A percentile compares a stretch with the other conserved stretches of the same genome.
These are phyloP conservation scores for Hydrolagus affinis DNA, from an alignment of 2,113 vertebrate genomes.

Conservation along the genomic window DNA sequence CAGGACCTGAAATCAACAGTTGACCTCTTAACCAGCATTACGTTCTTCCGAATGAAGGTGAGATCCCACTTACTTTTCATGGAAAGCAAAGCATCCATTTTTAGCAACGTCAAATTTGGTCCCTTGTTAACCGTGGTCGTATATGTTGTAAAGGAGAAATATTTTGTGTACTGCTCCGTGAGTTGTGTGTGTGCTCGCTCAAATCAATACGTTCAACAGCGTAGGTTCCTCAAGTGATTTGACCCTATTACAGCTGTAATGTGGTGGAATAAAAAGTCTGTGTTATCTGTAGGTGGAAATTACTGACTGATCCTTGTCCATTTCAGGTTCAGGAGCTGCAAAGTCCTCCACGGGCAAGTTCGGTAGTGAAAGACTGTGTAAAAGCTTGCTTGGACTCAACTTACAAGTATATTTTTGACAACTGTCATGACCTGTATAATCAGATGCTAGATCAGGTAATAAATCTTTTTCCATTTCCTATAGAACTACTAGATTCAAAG, in stretches of 20 bases:
- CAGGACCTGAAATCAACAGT: slow-evolving; percentile 94
- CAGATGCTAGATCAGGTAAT: slow-evolving; percentile 89
- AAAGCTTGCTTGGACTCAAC: slow-evolving; percentile 88
- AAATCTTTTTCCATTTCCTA: neutral
- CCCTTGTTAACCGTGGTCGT: neutral
- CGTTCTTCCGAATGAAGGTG: slow-evolving; percentile 98
- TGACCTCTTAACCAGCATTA: slow-evolving; percentile 91
- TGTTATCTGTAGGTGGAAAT: neutral
- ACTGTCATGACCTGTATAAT: slow-evolving; percentile 87
- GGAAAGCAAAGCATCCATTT: neutral
- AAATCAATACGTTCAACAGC: too few relatives aligned
- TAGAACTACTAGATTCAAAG: neutral
- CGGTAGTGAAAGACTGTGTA: slow-evolving; percentile 90
- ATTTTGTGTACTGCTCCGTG: neutral
- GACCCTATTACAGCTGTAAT: neutral
- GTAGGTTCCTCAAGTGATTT: neutral
- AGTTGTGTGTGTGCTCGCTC: too few relatives aligned
- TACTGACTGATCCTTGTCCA: neutral
- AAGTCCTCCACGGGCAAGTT: slow-evolving; percentile 82
- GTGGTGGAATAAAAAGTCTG: neutral
- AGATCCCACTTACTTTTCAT: neutral
- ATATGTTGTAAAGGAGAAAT: neutral
- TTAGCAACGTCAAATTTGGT: neutral
- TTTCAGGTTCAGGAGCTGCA: slow-evolving; percentile 85
- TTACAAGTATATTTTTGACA: slow-evolving; percentile 94